Evolutionary conservation across 2,797 vertebrate species (phyloP), one percentile per base, ranked within the genome.

Genomic region (Alauda arvensis): DNA sequence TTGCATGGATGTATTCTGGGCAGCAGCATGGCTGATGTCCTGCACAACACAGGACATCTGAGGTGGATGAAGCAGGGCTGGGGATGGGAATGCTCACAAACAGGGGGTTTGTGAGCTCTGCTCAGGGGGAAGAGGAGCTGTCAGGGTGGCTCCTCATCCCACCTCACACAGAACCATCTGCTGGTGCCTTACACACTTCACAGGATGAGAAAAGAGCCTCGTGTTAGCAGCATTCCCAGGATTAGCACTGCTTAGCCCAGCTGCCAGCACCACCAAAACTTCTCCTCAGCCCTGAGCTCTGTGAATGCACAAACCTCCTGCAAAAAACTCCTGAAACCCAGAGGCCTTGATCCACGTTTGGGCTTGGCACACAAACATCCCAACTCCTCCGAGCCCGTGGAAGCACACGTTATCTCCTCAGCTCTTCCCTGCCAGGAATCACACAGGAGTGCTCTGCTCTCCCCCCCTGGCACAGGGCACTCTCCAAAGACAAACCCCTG

Each of bases 81-180:
- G 45, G 67, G 26, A 23, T 9, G 16, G 63, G 42, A n/a, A n/a
- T n/a, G n/a, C n/a, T n/a, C n/a, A n/a, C n/a, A n/a, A n/a, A 9
- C 0, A 48, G 33, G 28, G 55, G 70, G 40, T 49, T 20, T 74
- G 56, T 78, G 60, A 77, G 82, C 60, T 8, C 21, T 20, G 42
- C 72, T 28, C 39, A 0, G 4, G 40, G n/a, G 52, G 25, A 18
- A 63, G 77, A 33, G 67, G 67, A 70, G 25, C 37, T 0, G 2
- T 1, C 0, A 0, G 12, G 39, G 18, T 1, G 20, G 63, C 21
- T 78, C 40, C 87, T 51, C 63, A 14, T 28, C 42, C 28, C 74
- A 10, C 59, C 62, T 53, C 79, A 15, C 1, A 0, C 67, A 74
- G 29, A 45, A 11, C 6, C 21, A 15, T 8, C 81, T 29, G 57